Evolutionary conservation across 2,797 vertebrate genomes (phyloP), one percentile per base, ranked within the genome.

Genomic region (Phrynocephalus guinanensis): DNA sequence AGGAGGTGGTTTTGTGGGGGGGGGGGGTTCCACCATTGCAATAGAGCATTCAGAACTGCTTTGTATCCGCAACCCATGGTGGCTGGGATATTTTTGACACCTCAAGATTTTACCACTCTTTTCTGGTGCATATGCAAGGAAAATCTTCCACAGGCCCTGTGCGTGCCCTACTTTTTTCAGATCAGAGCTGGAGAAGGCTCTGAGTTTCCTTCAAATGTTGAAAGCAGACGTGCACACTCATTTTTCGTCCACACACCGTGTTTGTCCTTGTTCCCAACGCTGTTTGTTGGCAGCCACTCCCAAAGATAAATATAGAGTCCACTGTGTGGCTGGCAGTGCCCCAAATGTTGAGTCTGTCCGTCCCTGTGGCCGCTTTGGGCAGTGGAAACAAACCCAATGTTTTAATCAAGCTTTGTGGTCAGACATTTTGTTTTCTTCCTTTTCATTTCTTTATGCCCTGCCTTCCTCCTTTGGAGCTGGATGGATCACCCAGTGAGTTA

Each of bases 311-410:
- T 86, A 1, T 0, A 86, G 63, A 84, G 56, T 1, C 1, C 88
- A 79, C 83, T 48, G 71, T 71, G 84, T 85, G 24, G 0, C 18
- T 87, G 30, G 0, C 24, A 67, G 0, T 86, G 15, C 28, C 60
- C 60, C 18, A 7, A 4, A 75, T 70, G 6, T 13, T 1, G 8
- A 6, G 1, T 7, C 22, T 0, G 0, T 26, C 63, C 28, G 3
- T 0, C 11, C 28, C 3, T 38, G 0, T 18, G 22, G 30, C 24
- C 60, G 28, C 30, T 24, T 0, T 3, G n/a, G 15, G 1, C 2
- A 1, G 30, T 16, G 84, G 16, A 22, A 72, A 60, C 1, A 2
- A 56, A 3, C 30, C 28, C 18, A 28, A 1, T 33, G 2, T 56
- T 71, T 71, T 26, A 18, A 56, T 18, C 52, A 56, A 56, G 52